phyloP scores from a whole-genome alignment of 1,140 invertebrate species.

The Achatina immaculata region DNA sequence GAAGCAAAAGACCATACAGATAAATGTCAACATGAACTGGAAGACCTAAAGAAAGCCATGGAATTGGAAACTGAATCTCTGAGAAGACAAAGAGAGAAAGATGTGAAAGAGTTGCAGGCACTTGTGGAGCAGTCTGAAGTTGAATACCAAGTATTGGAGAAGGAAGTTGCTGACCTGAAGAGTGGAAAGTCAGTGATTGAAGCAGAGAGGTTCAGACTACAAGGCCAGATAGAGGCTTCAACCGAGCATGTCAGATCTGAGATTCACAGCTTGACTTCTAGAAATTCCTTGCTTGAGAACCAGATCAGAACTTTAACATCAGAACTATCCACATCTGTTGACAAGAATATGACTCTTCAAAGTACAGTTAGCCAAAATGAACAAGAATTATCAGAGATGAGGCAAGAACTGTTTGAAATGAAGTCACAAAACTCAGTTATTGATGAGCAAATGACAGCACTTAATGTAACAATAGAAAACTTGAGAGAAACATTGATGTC shows the following conservation, averaged over 20 bases:
- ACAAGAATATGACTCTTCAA: not conserved
- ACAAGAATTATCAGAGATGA: constrained; percentile 10
- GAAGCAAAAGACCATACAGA: not conserved
- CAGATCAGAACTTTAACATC: not conserved
- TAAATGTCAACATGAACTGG: not conserved
- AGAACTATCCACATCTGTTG: not conserved
- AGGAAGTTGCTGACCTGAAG: constrained; percentile 1
- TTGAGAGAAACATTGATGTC: constrained; percentile 3
- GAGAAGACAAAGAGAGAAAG: constrained; percentile 12
- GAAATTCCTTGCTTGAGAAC: not conserved
- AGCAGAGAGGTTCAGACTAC: constrained; percentile 11
- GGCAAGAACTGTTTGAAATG: not conserved
- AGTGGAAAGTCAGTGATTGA: constrained; percentile 5
- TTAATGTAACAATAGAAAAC: constrained; percentile 4
- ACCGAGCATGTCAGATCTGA: not conserved
- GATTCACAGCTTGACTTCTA: not conserved
- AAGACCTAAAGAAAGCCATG: not conserved
- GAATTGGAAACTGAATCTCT: not conserved
- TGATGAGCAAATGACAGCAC: not conserved
- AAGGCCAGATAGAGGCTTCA: constrained; percentile 18
- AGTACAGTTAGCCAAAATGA: not conserved
- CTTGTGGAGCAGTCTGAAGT: constrained; percentile 8
- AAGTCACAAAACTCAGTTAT: not conserved
- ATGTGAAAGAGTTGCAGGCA: not conserved
- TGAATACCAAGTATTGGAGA: constrained; percentile 19